Evolutionary conservation across 1,140 invertebrate species (phyloP), one percentile per base, ranked within the genome.

Genomic region (Bombus balteatus): DNA sequence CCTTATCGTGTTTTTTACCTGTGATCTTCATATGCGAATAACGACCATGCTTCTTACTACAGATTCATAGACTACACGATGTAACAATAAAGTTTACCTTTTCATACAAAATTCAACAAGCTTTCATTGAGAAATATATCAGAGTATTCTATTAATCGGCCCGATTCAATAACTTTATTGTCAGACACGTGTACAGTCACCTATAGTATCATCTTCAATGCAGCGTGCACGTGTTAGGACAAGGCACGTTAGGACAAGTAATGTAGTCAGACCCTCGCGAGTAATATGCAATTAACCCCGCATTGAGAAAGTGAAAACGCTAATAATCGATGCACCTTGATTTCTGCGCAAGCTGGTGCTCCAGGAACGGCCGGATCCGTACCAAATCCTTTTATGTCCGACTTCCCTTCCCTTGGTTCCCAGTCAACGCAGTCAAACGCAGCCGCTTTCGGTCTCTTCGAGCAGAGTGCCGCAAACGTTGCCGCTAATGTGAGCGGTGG

Each of bases 301-400:
- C 32, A 28, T 34, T 3, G n/a, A 88, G 15, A 37, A 6, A 68
- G 18, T 75, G 83, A 59, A 57, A 62, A 41, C 13, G 57, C 53
- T 62, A 66, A 88, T 93, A 92, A 94, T 85, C 81, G 75, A 88
- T 89, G 91, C 90, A 93, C 90, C 88, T 92, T 93, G 88, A 92
- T 95, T 95, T 96, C 93, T 96, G 95, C 95, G 96, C 96, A 97
- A 97, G 96, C 97, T 96, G 96, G 96, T 95, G 94, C 92, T 90
- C 90, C 93, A 93, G 96, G 96, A 94, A 39, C 82, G 66, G 92
- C 95, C 95, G 96, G 95, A 94, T 94, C 93, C 90, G 94, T 95
- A 92, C 95, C 95, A 87, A 96, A 96, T 94, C 96, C 96, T 66
- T 96, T 96, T 90, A 95, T 96, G 88, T 94, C 95, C 85, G 96